Base-by-base conservation (phyloP, 2,113 vertebrate genomes). In the Argyrosomus japonicus region DNA sequence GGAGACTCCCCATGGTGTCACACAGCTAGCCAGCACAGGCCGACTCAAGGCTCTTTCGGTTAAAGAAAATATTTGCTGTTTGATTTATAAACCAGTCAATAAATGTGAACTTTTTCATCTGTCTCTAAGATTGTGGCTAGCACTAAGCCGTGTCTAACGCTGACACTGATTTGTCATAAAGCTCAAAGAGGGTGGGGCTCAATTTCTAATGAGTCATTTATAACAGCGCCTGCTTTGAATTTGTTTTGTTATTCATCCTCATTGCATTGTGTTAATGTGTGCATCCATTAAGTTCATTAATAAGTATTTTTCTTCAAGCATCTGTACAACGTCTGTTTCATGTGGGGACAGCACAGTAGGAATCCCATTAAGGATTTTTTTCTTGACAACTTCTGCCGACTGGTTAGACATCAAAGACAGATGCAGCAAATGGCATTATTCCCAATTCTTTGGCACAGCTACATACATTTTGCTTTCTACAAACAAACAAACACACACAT, bases 391-490 rank as follows among this genome's bases (percentile, higher is more conserved):
- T 79, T 86, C 56, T 77, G 87, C 82, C 32, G 77, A 89, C 72
- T 60, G 65, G 61, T 91, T 58, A 58, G 56, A 90, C 77, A 88
- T 86, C 65, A 80, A 90, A 91, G 75, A 82, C 85, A 88, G 86
- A 89, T 85, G 79, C 73, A 64, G 47, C 54, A 74, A 77, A 81
- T 67, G 40, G 67, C 32, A 21, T 88, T 68, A 74, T 58, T 88
- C 61, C 79, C 67, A 82, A 40, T 79, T 68, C 51, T 82, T 85
- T 88, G 65, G 71, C 64, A 40, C 54, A 64, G 63, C 75, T 32
- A 51, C 73, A 77, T 58, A 56, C 64, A 72, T 75, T 70, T 71
- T 47, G 29, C 64, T 76, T 77, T 51, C 6, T 56, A 25, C 64
- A 70, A 40, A 51, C 40, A 82, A 56, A 80, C 48, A 23, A 40